Conservation (phyloP, 2,797 vertebrate genomes). For the Macrochelys suwanniensis region DNA sequence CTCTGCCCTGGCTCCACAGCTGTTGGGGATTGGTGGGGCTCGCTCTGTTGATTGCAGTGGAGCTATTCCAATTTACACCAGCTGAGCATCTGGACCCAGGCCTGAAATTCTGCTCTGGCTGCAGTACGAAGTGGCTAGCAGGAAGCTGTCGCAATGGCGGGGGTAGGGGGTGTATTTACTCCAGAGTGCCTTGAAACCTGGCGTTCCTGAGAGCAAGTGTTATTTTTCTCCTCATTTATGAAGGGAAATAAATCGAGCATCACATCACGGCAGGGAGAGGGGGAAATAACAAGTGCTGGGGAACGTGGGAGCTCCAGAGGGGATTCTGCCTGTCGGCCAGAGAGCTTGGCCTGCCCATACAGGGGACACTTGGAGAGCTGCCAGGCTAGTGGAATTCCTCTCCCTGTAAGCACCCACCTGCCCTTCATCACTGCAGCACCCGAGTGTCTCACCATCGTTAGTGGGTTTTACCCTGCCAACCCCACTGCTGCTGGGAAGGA, state of each 20-base stretch:
- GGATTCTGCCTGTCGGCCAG: background rate
- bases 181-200: background rate
- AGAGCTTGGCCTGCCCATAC: background rate
- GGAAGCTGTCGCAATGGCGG: background rate
- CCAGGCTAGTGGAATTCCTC: background rate
- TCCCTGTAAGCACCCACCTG: background rate
- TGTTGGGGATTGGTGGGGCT: background rate
- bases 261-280: background rate
- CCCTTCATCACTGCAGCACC: background rate
- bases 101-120: too few relatives aligned
- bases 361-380: background rate
- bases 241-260: too few relatives aligned
- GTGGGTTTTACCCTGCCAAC: background rate
- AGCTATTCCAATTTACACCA: background rate
- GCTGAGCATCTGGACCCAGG: background rate
- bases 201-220: background rate
- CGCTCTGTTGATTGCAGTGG: background rate
- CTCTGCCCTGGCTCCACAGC: background rate
- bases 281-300: background rate
- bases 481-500: background rate
- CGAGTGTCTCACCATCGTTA: background rate
- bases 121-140: accelerated
- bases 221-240: background rate
- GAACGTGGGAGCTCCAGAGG: background rate
- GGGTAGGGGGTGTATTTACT: conserved; percentile 10